Base-by-base conservation (phyloP, 2,888 invertebrate genomes). In the Carpatolechia fugitivella region DNA sequence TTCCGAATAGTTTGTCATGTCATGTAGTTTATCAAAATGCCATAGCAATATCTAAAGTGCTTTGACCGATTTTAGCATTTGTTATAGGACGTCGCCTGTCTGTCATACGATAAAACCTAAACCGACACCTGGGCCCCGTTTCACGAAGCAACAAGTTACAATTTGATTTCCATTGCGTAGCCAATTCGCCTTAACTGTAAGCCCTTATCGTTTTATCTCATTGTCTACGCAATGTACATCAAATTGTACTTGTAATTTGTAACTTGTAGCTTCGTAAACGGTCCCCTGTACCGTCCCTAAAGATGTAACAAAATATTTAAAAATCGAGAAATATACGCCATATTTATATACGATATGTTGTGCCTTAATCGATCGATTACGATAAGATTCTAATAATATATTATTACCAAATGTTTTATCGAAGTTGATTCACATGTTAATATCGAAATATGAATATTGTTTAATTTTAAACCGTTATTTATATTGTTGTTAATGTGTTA, bases 391-490 rank as follows among this genome's bases (percentile, higher is more conserved):
- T 61, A 47, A 30, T 44, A 29, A 29, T 13, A 11, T 20, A 44
- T 29, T 20, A 38, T 52, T 54, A 56, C 55, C 64, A 61, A 29
- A 44, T 44, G 44, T 29, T 44, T n/a, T 44, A 44, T 44, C n/a
- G 24, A 44, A 44, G 24, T 44, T 44, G 29, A 44, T 44, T 29
- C 13, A 44, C 13, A 13, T 11, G 29, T 61, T 64, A 63, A 62
- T 24, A 44, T 44, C 44, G n/a, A 44, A 20, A 44, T 44, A 6
- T 48, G 6, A 60, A 62, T 58, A 54, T 11, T 41, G 40, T 41
- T 54, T 24, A 59, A 65, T 62, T 66, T 69, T 69, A 69, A 64
- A 68, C 55, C 56, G 53, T 57, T 61, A 50, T 44, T 44, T 44
- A 44, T 44, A 3, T n/a, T 11, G n/a, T 35, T 35, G 35, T 35